Conservation (phyloP, 2,113 vertebrate species). For the Labeo rohita region DNA sequence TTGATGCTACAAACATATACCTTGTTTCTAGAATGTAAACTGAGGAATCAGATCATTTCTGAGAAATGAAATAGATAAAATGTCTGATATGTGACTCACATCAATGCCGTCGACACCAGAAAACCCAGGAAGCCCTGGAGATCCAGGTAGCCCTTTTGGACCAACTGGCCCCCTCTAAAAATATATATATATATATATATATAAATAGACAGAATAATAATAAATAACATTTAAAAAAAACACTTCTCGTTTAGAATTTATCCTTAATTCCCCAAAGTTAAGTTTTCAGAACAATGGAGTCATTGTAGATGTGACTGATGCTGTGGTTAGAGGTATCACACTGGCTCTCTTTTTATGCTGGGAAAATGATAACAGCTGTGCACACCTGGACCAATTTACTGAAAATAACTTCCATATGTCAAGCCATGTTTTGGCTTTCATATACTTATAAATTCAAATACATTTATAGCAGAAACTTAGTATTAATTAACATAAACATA, state of each 20-base stretch:
- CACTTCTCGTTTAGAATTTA: conserved; percentile 34
- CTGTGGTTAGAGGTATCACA: conserved; percentile 16
- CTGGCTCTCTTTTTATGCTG: conserved; percentile 66
- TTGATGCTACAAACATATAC: background rate
- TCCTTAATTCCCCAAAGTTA: conserved; percentile 25
- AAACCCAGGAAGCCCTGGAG: conserved; percentile 84
- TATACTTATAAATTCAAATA: background rate
- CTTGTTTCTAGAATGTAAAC: background rate
- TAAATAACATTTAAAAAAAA: background rate
- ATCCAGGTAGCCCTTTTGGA: conserved; percentile 81
- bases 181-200: conserved; percentile 50
- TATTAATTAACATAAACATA: background rate
- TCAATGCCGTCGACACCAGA: conserved; percentile 94
- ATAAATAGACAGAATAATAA: conserved; percentile 28
- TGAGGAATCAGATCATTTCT: background rate
- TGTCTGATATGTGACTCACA: conserved; percentile 77
- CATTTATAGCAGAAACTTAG: background rate
- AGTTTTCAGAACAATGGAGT: conserved; percentile 20
- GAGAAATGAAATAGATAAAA: background rate
- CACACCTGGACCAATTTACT: conserved; percentile 7
- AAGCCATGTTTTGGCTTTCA: background rate
- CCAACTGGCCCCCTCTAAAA: conserved; percentile 85
- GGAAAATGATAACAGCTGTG: conserved; percentile 27
- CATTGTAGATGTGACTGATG: conserved; percentile 16
- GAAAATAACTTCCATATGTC: conserved; percentile 23